Base-by-base conservation (phyloP, 2,888 invertebrate species). In the Fissipunctia ypsillon region DNA sequence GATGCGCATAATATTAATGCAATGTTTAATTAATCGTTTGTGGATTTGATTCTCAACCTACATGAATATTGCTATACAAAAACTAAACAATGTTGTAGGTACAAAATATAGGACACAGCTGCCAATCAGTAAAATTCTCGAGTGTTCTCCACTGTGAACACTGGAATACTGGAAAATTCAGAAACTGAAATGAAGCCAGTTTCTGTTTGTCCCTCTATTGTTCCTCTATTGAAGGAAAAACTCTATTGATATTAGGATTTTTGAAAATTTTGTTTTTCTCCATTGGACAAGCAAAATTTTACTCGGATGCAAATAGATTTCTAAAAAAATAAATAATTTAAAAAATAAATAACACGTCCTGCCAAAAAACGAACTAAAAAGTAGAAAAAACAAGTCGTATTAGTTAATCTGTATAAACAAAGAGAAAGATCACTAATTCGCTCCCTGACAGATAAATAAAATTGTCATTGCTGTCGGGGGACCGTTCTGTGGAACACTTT, bases 121-220 rank as follows among this genome's bases (percentile, higher is more conserved):
- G 25, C 35, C 79, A 82, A 79, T 79, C 79, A 79, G 70, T 12
- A 41, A 70, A 82, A 77, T 63, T 52, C 63, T 82, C 63, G 41
- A 57, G 22, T 38, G 19, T 43, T 52, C n/a, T n/a, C 22, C 56
- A 16, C 41, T 52, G 56, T 81, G 31, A 81, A 81, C 66, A 66
- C 52, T 57, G 41, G 9, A 61, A 57, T 63, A 66, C 52, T 14
- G 52, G 22, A 16, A 63, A 67, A 43, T 76, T 78, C 38, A 25
- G 52, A 52, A 66, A 70, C 61, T 54, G 52, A 57, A 76, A 77
- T 66, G 65, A 59, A 63, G 28, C 57, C 48, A 35, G 66, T 57
- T 63, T 66, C 52, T 35, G 19, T 66, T 45, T 48, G 63, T 64
- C 50, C 22, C n/a, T n/a, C n/a, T n/a, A n/a, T n/a, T n/a, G n/a